Percentiles rank a stretch among this genome's conserved stretches.
Conservation (phyloP, 1,140 invertebrate genomes). For the Achroia grisella region DNA sequence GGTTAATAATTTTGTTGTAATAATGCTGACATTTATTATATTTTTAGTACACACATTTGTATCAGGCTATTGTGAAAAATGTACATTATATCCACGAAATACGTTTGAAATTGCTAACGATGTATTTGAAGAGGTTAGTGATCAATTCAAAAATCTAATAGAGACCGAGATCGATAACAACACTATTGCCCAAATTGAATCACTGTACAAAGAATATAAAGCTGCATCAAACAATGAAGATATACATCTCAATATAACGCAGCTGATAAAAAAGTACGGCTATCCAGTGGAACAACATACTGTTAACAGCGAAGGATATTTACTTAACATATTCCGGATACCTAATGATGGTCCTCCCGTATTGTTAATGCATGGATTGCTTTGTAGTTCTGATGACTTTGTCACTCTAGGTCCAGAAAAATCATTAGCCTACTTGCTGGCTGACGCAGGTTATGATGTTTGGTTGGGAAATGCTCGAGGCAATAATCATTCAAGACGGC, state of each 20-base stretch:
- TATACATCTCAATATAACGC: not conserved
- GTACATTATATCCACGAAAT: too few relatives aligned
- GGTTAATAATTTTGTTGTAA: too few relatives aligned
- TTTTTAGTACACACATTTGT: too few relatives aligned
- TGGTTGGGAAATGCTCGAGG: not conserved
- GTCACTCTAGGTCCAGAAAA: not conserved
- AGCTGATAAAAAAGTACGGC: not conserved
- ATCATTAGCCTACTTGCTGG: not conserved
- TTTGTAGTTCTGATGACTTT: not conserved
- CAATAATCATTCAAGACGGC: not conserved
- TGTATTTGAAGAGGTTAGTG: too few relatives aligned
- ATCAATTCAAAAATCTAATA: too few relatives aligned
- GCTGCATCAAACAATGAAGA: not conserved
- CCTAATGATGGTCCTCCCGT: not conserved
- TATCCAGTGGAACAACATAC: not conserved
- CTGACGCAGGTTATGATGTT: not conserved
- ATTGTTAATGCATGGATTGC: not conserved
- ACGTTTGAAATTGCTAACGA: too few relatives aligned
- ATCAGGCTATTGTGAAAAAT: too few relatives aligned
- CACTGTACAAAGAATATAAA: too few relatives aligned
- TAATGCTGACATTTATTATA: too few relatives aligned
- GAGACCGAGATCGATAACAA: too few relatives aligned
- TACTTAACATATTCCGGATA: not conserved
- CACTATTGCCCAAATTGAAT: too few relatives aligned
- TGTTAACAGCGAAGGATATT: not conserved